Base-by-base conservation (phyloP, 1,140 invertebrate species). In the Drosophila lacteicornis region DNA sequence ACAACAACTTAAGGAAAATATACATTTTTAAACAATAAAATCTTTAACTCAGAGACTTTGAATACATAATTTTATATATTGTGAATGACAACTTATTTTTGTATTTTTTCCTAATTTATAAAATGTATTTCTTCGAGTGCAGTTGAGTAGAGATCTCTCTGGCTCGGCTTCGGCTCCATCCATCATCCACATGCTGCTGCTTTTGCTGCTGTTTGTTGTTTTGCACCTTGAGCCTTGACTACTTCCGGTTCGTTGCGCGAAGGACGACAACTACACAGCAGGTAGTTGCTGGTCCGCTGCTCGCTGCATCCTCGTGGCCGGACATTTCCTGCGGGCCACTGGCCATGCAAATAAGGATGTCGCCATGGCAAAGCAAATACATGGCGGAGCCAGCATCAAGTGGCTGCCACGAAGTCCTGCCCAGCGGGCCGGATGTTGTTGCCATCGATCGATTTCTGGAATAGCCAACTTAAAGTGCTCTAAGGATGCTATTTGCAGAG, bases 191-290 rank as follows among this genome's bases (percentile, higher is more conserved):
- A 85, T 85, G 82, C 73, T 66, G 47, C 68, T 70, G 68, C 36
- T 13, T 33, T 33, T 36, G 51, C 70, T 53, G 62, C 62, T 66
- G 59, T 51, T 63, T 60, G 63, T 79, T 87, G 80, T 73, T 76
- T 87, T 88, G 83, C 83, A 87, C 83, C 83, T 90, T 90, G 83
- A 90, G 83, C 83, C 83, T 88, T 87, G 83, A 78, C 83, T 83
- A 87, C 84, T 87, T 87, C 83, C 83, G 83, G 83, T 87, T 87
- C 80, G 57, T 38, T 79, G 79, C 76, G 84, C 84, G 83, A 87
- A 87, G 83, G 84, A 87, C 83, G 82, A 80, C 83, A 58, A 68
- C 65, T 62, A 51, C 67, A 67, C 63, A 80, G 83, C 83, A 86
- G 83, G 80, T 86, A 80, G 83, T 87, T 82, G 56, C 59, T 79